Evolutionary conservation across 2,888 invertebrate species (phyloP).

Genomic region (Empis stercorea): DNA sequence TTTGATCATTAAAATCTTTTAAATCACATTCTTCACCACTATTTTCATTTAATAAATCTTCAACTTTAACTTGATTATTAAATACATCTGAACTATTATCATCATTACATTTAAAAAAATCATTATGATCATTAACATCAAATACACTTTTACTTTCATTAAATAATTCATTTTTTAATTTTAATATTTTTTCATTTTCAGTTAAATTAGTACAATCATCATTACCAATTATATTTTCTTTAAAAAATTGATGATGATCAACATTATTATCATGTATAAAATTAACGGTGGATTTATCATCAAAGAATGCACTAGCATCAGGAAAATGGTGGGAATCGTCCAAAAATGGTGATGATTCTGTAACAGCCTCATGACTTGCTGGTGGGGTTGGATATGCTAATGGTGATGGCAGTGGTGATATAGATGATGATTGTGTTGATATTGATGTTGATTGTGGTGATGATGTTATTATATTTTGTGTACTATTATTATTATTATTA

Average conservation of each 20-base stretch:
- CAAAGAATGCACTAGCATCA: constrained; percentile 33
- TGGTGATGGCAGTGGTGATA: constrained; percentile 52
- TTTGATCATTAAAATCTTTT: constrained; percentile 34
- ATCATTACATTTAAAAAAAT: constrained; percentile 14
- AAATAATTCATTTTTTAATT: constrained; percentile 25
- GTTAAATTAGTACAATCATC: constrained; percentile 19
- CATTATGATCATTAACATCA: constrained; percentile 23
- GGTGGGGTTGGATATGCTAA: constrained; percentile 79
- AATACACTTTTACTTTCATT: constrained; percentile 25
- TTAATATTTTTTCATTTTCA: constrained; percentile 33
- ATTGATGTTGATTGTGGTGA: constrained; percentile 11
- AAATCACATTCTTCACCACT: constrained; percentile 29
- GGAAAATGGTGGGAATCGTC: constrained; percentile 32
- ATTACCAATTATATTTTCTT: constrained; percentile 19
- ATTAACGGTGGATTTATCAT: constrained; percentile 27
- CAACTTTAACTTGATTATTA: constrained; percentile 27
- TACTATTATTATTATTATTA: too few species aligned
- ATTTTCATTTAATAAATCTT: constrained; percentile 28
- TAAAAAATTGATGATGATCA: constrained; percentile 22
- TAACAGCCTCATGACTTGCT: constrained; percentile 65
- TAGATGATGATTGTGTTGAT: constrained; percentile 31
- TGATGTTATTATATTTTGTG: constrained; percentile 23
- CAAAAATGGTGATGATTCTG: constrained; percentile 35
- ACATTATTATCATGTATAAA: constrained; percentile 23
- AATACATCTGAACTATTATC: constrained; percentile 19